Conservation (phyloP, 2,113 vertebrate genomes). For the Ceuthmochares aereus region DNA sequence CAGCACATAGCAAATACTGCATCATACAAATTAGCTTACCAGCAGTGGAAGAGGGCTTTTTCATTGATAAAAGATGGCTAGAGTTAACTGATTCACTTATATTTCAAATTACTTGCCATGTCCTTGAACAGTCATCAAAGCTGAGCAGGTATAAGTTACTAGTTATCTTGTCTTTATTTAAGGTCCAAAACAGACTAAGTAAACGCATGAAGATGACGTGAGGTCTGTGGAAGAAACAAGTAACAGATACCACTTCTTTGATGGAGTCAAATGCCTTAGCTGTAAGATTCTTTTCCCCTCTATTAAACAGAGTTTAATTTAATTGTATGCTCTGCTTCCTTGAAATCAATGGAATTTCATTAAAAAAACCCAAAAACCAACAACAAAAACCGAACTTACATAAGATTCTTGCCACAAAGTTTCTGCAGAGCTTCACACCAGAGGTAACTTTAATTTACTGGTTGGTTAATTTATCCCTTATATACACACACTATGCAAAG, state of each 20-base stretch:
- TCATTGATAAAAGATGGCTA: background rate
- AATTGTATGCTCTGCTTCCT: background rate
- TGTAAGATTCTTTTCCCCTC: background rate
- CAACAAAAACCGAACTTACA: background rate
- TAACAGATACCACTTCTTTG: background rate
- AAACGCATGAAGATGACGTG: background rate
- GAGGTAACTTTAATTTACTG: conserved; percentile 9
- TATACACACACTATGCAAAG: background rate
- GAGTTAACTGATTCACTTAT: background rate
- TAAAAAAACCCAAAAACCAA: background rate
- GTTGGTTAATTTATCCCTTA: conserved; percentile 27
- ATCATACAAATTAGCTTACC: background rate
- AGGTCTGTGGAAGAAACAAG: background rate
- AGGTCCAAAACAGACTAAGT: background rate
- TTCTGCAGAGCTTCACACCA: background rate
- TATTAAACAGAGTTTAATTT: background rate
- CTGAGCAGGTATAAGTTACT: background rate
- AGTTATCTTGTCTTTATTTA: background rate
- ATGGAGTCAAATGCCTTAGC: background rate
- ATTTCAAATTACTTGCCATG: background rate
- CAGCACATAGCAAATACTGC: background rate
- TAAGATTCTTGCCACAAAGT: background rate
- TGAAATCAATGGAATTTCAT: background rate
- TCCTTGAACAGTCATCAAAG: background rate
- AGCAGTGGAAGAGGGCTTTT: background rate